A percentile compares a stretch with the other conserved stretches of the same genome.
These are phyloP conservation scores for Spialia ferax DNA, from an alignment of 2,888 invertebrate species.

Conservation along the genomic window DNA sequence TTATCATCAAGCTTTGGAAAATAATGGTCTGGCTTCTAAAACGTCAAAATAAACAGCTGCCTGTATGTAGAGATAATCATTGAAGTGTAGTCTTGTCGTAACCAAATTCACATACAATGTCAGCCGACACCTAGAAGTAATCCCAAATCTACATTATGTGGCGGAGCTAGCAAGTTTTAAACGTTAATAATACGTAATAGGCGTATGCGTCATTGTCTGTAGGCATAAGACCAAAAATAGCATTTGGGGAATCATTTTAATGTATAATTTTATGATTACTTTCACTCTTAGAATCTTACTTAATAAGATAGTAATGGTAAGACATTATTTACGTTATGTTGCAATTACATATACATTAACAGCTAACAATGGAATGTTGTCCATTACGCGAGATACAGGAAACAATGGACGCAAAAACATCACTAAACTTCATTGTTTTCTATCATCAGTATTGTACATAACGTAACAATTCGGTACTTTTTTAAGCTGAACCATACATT, in stretches of 20 bases:
- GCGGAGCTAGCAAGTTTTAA: too few species aligned
- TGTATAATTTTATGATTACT: slow-evolving; percentile 19
- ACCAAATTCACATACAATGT: too few species aligned
- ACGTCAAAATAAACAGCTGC: too few species aligned
- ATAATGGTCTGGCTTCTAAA: too few species aligned
- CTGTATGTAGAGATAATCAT: too few species aligned
- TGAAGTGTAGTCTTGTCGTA: too few species aligned
- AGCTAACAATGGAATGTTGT: slow-evolving; percentile 10
- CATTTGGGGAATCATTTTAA: background rate
- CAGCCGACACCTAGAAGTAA: too few species aligned
- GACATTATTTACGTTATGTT: slow-evolving; percentile 38
- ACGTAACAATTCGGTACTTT: background rate
- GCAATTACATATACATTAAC: slow-evolving; percentile 18
- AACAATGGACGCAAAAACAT: slow-evolving; percentile 10
- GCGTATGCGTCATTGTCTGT: too few species aligned
- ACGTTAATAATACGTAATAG: too few species aligned
- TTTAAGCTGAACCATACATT: background rate
- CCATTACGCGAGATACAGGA: slow-evolving; percentile 13
- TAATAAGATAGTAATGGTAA: slow-evolving; percentile 18
- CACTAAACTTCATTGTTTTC: background rate
- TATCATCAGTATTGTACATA: background rate
- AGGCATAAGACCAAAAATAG: too few species aligned
- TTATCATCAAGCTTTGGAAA: too few species aligned
- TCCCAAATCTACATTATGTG: too few species aligned
- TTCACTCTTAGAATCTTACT: slow-evolving; percentile 29